A percentile compares a stretch with the other conserved stretches of the same genome.
Evolutionary conservation across 2,113 vertebrate genomes (phyloP).

Genomic region (Ammodytes dubius): DNA sequence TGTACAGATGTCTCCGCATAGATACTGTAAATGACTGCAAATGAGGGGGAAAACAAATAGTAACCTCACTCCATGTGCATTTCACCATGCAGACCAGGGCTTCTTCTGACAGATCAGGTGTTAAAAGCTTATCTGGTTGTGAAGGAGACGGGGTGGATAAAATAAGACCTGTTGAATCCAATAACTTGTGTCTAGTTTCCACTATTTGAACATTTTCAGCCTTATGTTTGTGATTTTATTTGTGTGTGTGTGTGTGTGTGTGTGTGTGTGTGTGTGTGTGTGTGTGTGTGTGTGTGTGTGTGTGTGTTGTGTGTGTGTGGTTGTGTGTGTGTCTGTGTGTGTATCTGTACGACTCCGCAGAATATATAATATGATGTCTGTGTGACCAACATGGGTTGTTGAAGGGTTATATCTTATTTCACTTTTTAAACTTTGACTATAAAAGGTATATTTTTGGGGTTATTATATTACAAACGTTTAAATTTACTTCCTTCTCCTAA

Average conservation of each 20-base stretch:
- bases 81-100: background rate
- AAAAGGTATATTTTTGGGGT: background rate
- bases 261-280: too few relatives aligned
- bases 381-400: background rate
- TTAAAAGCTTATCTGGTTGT: background rate
- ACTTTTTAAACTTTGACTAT: background rate
- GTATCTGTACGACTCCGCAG: too few relatives aligned
- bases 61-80: background rate
- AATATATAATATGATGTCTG: background rate
- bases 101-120: background rate
- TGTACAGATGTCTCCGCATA: constrained; percentile 15
- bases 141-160: background rate
- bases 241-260: too few relatives aligned
- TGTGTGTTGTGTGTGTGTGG: too few relatives aligned
- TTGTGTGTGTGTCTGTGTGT: too few relatives aligned
- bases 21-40: constrained; percentile 21
- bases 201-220: constrained; percentile 4
- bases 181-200: background rate
- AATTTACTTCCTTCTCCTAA: background rate
- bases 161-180: background rate
- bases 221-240: background rate
- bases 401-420: background rate
- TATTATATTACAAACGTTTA: background rate
- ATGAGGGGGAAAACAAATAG: constrained; percentile 26
- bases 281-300: too few relatives aligned